These are phyloP conservation scores for Branchipolynoe longqiensis DNA, from an alignment of 2,888 invertebrate genomes.

Conservation along the genomic window DNA sequence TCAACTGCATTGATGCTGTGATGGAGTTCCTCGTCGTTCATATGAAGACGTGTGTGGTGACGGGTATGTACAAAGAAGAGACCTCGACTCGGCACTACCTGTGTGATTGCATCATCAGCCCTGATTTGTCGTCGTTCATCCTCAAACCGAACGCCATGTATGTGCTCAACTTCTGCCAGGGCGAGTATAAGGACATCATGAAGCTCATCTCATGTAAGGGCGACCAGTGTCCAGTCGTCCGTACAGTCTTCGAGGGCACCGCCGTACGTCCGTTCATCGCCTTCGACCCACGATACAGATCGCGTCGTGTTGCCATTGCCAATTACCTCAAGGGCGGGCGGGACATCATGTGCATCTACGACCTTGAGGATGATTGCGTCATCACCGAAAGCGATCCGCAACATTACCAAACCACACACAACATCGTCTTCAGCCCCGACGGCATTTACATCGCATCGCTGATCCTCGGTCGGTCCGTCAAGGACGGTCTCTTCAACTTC, in stretches of 20 bases:
- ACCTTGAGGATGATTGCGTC: slow-evolving; percentile 66
- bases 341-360: slow-evolving; percentile 68
- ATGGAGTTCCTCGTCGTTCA: slow-evolving; percentile 70
- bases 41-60: slow-evolving; percentile 69
- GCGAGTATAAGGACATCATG: slow-evolving; percentile 69
- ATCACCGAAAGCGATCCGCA: slow-evolving; percentile 64
- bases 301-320: slow-evolving; percentile 68
- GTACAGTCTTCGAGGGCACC: slow-evolving; percentile 66
- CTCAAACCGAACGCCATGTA: slow-evolving; percentile 71
- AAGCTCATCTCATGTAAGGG: slow-evolving; percentile 68
- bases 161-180: slow-evolving; percentile 69
- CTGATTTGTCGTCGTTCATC: slow-evolving; percentile 69
- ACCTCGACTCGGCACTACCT: slow-evolving; percentile 67
- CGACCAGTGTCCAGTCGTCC: slow-evolving; percentile 64
- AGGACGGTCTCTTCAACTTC: slow-evolving; percentile 71
- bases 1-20: slow-evolving; percentile 58
- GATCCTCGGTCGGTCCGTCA: slow-evolving; percentile 69
- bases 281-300: slow-evolving; percentile 69
- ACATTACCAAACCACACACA: slow-evolving; percentile 70
- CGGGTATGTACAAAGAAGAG: slow-evolving; percentile 68
- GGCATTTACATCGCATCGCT: slow-evolving; percentile 69
- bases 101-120: slow-evolving; percentile 71
- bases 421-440: slow-evolving; percentile 69
- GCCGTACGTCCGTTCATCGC: slow-evolving; percentile 69
- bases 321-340: slow-evolving; percentile 67